Conservation (phyloP, 1,140 invertebrate genomes). For the Carposina sasakii region DNA sequence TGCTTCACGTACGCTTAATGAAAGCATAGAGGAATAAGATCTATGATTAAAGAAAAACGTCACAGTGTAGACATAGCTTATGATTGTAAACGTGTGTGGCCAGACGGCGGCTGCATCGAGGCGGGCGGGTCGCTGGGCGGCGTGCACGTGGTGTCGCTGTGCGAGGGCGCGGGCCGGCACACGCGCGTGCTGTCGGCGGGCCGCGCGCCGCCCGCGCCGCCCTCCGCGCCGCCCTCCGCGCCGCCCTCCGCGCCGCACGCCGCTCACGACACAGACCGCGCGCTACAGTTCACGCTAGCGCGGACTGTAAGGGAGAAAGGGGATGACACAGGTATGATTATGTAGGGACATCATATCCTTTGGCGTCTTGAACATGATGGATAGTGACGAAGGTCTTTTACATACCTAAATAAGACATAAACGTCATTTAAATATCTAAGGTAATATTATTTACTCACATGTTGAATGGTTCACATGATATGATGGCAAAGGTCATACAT, state of each 20-base stretch:
- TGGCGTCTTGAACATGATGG: no score
- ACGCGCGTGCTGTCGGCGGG: conserved; percentile 91
- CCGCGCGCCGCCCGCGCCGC: conserved; percentile 78
- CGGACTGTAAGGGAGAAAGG: conserved; percentile 58
- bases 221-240: conserved; percentile 27
- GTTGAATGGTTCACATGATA: no score
- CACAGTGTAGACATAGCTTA: neutral
- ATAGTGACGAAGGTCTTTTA: no score
- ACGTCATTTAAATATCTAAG: no score
- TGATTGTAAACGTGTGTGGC: neutral
- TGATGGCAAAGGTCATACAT: no score
- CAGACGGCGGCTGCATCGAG: conserved; percentile 73
- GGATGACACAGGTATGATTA: neutral
- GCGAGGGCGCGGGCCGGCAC: conserved; percentile 86
- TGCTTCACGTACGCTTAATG: neutral
- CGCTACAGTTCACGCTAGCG: conserved; percentile 79
- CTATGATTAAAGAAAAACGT: neutral
- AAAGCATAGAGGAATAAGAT: neutral
- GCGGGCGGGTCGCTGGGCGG: conserved; percentile 92
- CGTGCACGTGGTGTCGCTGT: conserved; percentile 92
- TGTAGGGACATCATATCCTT: no score
- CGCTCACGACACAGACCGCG: conserved; percentile 67
- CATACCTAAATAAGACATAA: no score
- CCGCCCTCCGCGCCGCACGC: conserved; percentile 46
- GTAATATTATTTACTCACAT: no score